A percentile compares a stretch with the other conserved stretches of the same genome.
Conservation (phyloP, 1,140 invertebrate species). For the Eumeta japonica region DNA sequence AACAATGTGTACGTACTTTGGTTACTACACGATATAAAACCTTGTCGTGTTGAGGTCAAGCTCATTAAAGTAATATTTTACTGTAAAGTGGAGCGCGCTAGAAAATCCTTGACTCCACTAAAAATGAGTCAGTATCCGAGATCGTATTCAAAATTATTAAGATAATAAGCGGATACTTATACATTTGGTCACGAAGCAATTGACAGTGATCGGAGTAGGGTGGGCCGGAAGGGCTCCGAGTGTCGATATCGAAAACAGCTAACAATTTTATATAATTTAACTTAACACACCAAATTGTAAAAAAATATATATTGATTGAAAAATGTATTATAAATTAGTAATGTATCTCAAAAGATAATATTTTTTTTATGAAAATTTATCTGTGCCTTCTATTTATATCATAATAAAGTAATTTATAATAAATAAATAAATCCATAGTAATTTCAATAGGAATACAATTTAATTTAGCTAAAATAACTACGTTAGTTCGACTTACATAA, state of each 20-base stretch:
- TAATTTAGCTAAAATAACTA: no score
- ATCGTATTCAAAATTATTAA: constrained; percentile 52
- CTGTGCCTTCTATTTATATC: no score
- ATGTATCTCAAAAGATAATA: no score
- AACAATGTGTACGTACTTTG: constrained; percentile 8
- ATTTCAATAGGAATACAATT: no score
- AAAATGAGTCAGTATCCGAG: constrained; percentile 46
- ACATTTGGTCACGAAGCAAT: constrained; percentile 56
- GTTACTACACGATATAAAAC: no score
- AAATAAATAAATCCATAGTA: no score
- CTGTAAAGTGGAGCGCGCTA: constrained; percentile 20
- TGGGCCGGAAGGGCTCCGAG: constrained; percentile 18
- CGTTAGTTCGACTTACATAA: no score
- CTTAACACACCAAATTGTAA: not conserved
- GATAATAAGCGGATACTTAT: constrained; percentile 55
- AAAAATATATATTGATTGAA: constrained; percentile 13
- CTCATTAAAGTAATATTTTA: no score
- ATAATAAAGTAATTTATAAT: no score
- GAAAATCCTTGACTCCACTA: constrained; percentile 38
- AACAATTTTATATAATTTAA: constrained; percentile 2
- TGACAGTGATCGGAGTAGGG: constrained; percentile 50
- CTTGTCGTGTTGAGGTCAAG: no score
- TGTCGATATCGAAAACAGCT: constrained; percentile 7
- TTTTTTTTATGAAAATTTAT: no score
- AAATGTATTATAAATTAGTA: no score